phyloP scores from a whole-genome alignment of 2,113 vertebrate species.

The Oceanites oceanicus region DNA sequence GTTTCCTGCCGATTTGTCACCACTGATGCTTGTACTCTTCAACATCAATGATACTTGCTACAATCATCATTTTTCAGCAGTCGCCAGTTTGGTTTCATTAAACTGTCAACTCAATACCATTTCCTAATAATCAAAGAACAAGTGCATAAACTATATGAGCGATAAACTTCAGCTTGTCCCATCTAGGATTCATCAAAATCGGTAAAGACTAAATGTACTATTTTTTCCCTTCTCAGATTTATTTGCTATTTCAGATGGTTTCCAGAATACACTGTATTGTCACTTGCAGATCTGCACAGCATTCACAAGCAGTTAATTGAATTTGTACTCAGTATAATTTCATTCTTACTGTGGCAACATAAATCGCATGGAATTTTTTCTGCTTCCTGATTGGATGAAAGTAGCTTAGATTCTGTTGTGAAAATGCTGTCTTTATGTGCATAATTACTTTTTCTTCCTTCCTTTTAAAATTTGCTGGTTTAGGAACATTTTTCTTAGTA shows the following conservation, averaged over 20 bases:
- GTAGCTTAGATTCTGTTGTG: not conserved
- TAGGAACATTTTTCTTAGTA: not conserved
- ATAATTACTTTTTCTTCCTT: not conserved
- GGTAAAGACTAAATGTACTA: not conserved
- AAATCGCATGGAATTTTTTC: not conserved
- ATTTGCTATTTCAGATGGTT: not conserved
- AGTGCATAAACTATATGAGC: not conserved
- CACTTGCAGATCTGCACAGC: not conserved
- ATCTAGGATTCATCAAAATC: not conserved
- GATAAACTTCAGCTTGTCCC: not conserved
- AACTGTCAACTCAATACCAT: not conserved
- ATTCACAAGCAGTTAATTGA: not conserved
- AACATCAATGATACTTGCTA: not conserved
- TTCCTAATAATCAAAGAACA: not conserved
- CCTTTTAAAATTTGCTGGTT: not conserved
- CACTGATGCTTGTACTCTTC: not conserved
- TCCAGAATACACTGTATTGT: not conserved
- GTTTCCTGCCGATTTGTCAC: not conserved
- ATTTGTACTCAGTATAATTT: not conserved
- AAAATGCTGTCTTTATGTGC: not conserved
- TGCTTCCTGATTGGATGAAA: not conserved
- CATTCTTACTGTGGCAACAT: not conserved
- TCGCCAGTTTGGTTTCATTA: not conserved
- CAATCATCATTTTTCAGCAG: not conserved
- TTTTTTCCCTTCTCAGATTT: not conserved